These are phyloP conservation scores for Cotesia typhae DNA, from an alignment of 1,140 invertebrate species.

Conservation along the genomic window DNA sequence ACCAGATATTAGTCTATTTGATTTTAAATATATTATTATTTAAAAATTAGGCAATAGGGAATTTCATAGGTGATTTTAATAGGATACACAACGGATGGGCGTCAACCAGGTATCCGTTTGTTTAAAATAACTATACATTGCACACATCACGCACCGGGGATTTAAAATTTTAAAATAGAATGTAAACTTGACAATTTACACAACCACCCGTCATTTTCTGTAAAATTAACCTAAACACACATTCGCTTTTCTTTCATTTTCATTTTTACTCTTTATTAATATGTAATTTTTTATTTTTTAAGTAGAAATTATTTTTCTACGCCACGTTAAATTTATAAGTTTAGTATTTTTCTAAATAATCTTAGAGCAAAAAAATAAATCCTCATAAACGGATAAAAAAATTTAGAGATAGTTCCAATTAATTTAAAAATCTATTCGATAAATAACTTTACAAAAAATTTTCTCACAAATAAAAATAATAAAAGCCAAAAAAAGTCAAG, in stretches of 20 bases:
- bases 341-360: too few relatives aligned
- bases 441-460: too few relatives aligned
- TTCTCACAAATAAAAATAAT: neutral
- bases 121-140: neutral
- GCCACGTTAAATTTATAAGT: too few relatives aligned
- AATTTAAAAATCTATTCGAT: too few relatives aligned
- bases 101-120: constrained; percentile 30
- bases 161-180: constrained; percentile 18
- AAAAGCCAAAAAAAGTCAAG: neutral
- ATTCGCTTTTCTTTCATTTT: constrained; percentile 15
- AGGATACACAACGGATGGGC: constrained; percentile 30
- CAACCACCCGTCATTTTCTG: neutral
- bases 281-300: neutral
- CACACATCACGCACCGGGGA: constrained; percentile 4
- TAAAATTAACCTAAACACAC: constrained; percentile 14
- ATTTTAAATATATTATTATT: too few relatives aligned
- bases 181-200: constrained; percentile 4
- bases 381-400: too few relatives aligned
- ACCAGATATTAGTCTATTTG: too few relatives aligned
- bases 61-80: too few relatives aligned
- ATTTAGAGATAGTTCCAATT: too few relatives aligned
- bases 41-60: too few relatives aligned
- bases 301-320: too few relatives aligned
- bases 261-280: neutral
- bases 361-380: too few relatives aligned